Conservation (phyloP, 2,888 invertebrate genomes). For the Drosophila affinis region DNA sequence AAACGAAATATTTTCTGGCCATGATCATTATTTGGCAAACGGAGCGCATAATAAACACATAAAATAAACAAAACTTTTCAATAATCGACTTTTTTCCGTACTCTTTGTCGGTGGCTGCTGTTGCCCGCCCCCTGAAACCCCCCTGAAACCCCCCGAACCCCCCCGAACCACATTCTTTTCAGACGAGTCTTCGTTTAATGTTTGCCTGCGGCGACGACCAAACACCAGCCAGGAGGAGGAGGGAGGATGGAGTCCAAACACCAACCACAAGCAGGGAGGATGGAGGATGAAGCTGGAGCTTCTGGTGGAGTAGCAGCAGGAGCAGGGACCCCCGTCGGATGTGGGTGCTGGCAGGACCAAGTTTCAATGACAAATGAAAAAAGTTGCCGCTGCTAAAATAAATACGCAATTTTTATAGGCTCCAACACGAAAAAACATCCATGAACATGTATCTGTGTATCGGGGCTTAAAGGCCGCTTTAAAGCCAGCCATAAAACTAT, state of each 20-base stretch:
- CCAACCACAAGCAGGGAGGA: slow-evolving; percentile 14
- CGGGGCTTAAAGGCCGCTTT: slow-evolving; percentile 42
- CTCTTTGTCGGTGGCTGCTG: slow-evolving; percentile 25
- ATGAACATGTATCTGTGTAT: slow-evolving; percentile 14
- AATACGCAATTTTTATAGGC: slow-evolving; percentile 76
- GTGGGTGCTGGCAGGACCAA: slow-evolving; percentile 52
- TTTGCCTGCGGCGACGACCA: slow-evolving; percentile 68
- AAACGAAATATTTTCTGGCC: slow-evolving; percentile 81
- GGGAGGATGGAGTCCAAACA: slow-evolving; percentile 24
- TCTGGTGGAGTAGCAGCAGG: not conserved
- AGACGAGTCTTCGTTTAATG: slow-evolving; percentile 69
- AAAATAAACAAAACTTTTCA: slow-evolving; percentile 80
- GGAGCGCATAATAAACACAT: slow-evolving; percentile 83
- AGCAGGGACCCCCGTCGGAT: not conserved
- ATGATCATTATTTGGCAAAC: slow-evolving; percentile 83
- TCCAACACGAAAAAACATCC: slow-evolving; percentile 24
- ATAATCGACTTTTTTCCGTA: slow-evolving; percentile 78
- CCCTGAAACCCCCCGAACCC: not conserved
- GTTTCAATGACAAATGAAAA: slow-evolving; percentile 79
- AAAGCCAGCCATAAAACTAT: slow-evolving; percentile 58
- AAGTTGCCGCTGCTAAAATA: slow-evolving; percentile 68
- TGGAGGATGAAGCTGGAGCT: slow-evolving; percentile 17
- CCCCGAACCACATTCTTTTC: not conserved
- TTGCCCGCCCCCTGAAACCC: not conserved
- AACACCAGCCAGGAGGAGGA: slow-evolving; percentile 20